Evolutionary conservation across 2,888 invertebrate genomes (phyloP).

Genomic region (Pseudoips prasinana): DNA sequence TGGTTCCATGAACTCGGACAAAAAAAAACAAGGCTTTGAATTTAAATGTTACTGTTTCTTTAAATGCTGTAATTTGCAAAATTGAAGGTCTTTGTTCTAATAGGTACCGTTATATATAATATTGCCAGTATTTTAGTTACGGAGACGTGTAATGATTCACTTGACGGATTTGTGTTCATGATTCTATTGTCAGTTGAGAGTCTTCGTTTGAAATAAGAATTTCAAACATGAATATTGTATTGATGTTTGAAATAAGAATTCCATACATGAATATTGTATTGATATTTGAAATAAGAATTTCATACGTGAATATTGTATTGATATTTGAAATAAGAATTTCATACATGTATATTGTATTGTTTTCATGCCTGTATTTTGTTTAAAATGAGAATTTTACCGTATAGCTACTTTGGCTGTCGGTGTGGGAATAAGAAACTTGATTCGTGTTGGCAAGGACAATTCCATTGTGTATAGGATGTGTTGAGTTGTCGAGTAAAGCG

Average conservation of each 20-base stretch:
- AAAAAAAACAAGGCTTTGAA: slow-evolving; percentile 19
- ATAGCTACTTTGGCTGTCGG: slow-evolving; percentile 9
- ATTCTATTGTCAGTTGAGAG: too few species aligned
- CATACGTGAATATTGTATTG: too few species aligned
- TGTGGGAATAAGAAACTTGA: slow-evolving; percentile 35
- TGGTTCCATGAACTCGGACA: slow-evolving; percentile 26
- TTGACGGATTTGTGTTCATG: too few species aligned
- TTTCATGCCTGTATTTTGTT: too few species aligned
- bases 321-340: too few species aligned
- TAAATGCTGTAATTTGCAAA: slow-evolving; percentile 27
- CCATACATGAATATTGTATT: too few species aligned
- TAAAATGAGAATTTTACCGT: not conserved
- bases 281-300: too few species aligned
- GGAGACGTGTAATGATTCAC: too few species aligned
- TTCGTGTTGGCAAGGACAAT: slow-evolving; percentile 41
- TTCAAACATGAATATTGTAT: too few species aligned
- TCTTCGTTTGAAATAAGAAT: too few species aligned
- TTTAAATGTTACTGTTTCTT: slow-evolving; percentile 18
- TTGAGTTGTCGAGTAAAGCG: slow-evolving; percentile 34
- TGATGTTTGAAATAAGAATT: too few species aligned
- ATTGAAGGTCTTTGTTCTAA: slow-evolving; percentile 24
- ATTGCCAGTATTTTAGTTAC: slow-evolving; percentile 4
- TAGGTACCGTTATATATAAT: slow-evolving; percentile 18
- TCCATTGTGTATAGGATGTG: slow-evolving; percentile 47
- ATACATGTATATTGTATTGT: too few species aligned